A percentile compares a stretch with the other conserved stretches of the same genome.
phyloP scores from a whole-genome alignment of 2,888 invertebrate species.

The Drosophila leonis region DNA sequence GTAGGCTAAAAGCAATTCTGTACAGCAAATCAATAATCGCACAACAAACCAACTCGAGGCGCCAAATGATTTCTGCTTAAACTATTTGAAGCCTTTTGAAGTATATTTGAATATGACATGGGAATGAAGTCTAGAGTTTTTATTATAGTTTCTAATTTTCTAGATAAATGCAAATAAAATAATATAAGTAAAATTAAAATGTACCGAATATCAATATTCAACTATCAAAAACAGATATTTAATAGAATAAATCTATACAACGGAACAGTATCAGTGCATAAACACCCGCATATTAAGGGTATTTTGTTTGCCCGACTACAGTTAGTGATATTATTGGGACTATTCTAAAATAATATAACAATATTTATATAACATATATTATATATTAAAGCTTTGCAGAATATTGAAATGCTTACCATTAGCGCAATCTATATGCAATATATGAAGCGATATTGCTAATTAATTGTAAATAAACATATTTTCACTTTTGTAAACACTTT shows the following conservation, averaged over 20 bases:
- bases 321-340: neutral
- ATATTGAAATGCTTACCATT: slow-evolving; percentile 38
- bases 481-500: slow-evolving; percentile 39
- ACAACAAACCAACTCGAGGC: slow-evolving; percentile 13
- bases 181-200: no score
- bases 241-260: no score
- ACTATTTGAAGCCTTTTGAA: neutral
- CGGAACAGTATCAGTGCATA: no score
- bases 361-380: neutral
- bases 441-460: slow-evolving; percentile 6
- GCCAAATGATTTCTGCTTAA: slow-evolving; percentile 6
- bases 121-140: neutral
- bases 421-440: slow-evolving; percentile 8
- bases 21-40: slow-evolving; percentile 40
- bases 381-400: neutral
- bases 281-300: no score
- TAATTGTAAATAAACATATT: slow-evolving; percentile 23
- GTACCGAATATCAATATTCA: no score
- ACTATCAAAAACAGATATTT: no score
- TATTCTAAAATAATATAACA: no score
- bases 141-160: neutral
- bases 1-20: slow-evolving; percentile 45
- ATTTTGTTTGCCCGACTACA: no score
- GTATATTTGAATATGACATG: neutral
- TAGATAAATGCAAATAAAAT: neutral